Evolutionary conservation across 1,140 invertebrate genomes (phyloP), one percentile per base, ranked within the genome.

Genomic region (Micrasema minimum): DNA sequence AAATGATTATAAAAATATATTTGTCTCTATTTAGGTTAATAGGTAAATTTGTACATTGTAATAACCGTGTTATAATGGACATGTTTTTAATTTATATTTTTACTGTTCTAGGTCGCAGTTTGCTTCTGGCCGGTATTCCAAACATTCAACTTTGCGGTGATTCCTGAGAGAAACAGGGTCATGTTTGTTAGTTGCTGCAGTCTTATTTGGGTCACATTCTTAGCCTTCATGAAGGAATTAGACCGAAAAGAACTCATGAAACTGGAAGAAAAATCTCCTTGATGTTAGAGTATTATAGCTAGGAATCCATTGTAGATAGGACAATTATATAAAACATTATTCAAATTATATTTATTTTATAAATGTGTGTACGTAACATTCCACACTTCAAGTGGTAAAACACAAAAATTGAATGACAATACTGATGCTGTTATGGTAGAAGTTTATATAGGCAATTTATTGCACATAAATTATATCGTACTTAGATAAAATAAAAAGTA

Each of bases 201-300:
- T 82, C 86, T 95, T 55, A 80, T 93, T 69, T 96, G 93, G 93
- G 93, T 92, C 20, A 90, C 90, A 75, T 95, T 94, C 79, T 82
- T 96, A 57, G 91, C 93, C 0, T 95, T 94, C 76, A 93, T 95
- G 91, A 93, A 95, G 80, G 88, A 93, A 71, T 75, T 91, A 45
- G 87, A 92, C 77, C 77, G 85, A 1, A 81, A 83, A 74, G 71
- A 79, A 53, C 75, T 80, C 37, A 55, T 26, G n/a, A 66, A 59
- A 61, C 20, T 48, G 46, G 46, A 48, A 20, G 22, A 14, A n/a
- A 11, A 31, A 7, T 4, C 26, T 4, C 26, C 7, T 31, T 31
- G 7, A 31, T 31, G 26, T 4, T 31, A 2, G 7, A 4, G 26
- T n/a, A n/a, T n/a, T n/a, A n/a, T 31, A 7, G 3, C 26, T 31